Evolutionary conservation across 2,797 vertebrate genomes (phyloP).

Genomic region (Diglossa cyanea): DNA sequence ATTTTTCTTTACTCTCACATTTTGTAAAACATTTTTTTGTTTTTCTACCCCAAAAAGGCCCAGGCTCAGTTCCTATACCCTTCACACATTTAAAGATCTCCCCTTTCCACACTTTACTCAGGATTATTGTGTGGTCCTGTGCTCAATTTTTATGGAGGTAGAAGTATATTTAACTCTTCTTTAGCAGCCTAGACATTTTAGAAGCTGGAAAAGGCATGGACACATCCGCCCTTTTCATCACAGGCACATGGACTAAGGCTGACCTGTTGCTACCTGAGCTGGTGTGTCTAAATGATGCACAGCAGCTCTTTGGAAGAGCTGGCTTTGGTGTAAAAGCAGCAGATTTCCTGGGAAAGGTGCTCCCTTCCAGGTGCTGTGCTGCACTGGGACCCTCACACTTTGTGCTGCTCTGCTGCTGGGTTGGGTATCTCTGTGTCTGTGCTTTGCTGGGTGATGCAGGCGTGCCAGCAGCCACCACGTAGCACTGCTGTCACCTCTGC

Average conservation of each 20-base stretch:
- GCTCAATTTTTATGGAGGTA: neutral
- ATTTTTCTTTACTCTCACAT: neutral
- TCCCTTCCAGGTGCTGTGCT: neutral
- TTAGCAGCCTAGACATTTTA: neutral
- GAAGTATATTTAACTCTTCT: neutral
- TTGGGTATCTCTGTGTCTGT: neutral
- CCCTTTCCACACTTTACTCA: neutral
- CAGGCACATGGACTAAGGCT: neutral
- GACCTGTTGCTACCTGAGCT: neutral
- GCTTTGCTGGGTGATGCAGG: neutral
- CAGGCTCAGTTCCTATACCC: neutral
- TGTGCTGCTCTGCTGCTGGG: neutral
- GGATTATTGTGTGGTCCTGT: neutral
- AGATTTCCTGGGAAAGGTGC: neutral
- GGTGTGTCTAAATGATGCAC: neutral
- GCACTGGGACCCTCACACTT: neutral
- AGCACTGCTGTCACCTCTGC: neutral
- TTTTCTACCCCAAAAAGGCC: neutral
- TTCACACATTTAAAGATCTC: neutral
- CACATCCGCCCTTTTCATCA: rapidly evolving
- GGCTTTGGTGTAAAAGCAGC: neutral
- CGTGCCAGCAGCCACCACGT: neutral
- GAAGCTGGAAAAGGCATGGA: neutral
- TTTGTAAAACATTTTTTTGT: neutral
- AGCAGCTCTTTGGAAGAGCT: neutral